Base-by-base conservation (phyloP, 2,113 vertebrate genomes). In the Chloropsis hardwickii region DNA sequence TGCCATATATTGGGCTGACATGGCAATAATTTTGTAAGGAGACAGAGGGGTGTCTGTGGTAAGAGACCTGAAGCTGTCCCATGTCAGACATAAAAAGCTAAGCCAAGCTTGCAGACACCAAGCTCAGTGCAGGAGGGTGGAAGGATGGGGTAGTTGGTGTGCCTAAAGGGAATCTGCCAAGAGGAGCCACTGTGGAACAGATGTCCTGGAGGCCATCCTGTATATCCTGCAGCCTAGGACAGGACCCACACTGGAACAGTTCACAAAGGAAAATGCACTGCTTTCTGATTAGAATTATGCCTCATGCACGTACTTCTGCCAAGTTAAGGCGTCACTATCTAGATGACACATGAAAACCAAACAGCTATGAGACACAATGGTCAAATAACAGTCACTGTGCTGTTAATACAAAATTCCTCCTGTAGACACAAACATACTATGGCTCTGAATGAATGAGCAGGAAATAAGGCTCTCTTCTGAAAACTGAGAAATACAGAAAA, bases 191-290 rank as follows among this genome's bases (percentile, higher is more conserved):
- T 4, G 6, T 47, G 27, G 28, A 62, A n/a, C 14, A 58, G 53
- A 25, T 40, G 56, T 53, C 70, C 65, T 27, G 31, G 40, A 81
- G 17, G 23, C 23, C 44, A 6, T 19, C 21, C 45, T 35, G 54
- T 8, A 71, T 51, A 6, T 19, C 21, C 45, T 35, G 54, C 6
- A 71, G 44, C 48, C 62, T 60, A 31, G 3, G 42, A 53, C 19
- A 50, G 35, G 11, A 54, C 7, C 33, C 29, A 51, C 5, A 7
- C 8, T 33, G 13, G 27, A 65, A 35, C 3, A 37, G 37, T 13
- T 44, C 11, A 11, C 0, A 0, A 58, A 65, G n/a, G 28, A 57
- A 81, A 78, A 16, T 7, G 4, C 20, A 9, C 25, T n/a, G 12
- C 50, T 76, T 80, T 65, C 71, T 40, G n/a, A 56, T 53, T 50